Conservation (phyloP, 35 echinoderm and acorn worm genomes). For the Heliocidaris tuberculata region DNA sequence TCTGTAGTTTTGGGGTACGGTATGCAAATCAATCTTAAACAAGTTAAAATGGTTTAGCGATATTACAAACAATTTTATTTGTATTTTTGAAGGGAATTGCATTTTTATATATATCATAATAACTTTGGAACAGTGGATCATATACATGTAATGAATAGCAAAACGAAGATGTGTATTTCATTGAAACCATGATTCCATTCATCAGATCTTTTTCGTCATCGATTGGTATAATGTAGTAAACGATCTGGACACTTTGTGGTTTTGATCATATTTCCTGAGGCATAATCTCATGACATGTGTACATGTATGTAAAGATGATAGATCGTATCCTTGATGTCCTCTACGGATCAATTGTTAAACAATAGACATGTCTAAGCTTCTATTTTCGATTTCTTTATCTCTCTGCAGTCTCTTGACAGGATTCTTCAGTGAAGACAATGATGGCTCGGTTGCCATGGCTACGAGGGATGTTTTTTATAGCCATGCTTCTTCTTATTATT, state of each 20-base stretch:
- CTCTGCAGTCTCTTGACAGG: neutral
- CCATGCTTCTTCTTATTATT: neutral
- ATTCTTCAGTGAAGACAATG: neutral
- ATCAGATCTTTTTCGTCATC: neutral
- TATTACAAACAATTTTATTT: too few species aligned
- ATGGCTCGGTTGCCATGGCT: neutral
- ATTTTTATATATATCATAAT: too few species aligned
- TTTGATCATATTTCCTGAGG: neutral
- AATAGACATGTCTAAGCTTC: neutral
- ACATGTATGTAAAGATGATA: neutral
- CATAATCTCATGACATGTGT: neutral
- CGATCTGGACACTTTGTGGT: neutral
- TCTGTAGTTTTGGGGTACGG: too few species aligned
- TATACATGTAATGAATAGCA: too few species aligned
- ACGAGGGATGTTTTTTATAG: neutral
- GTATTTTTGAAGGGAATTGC: too few species aligned
- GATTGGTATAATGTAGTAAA: neutral
- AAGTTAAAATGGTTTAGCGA: too few species aligned
- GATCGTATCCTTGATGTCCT: neutral
- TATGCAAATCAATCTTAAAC: too few species aligned
- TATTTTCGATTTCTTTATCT: neutral
- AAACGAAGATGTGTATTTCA: too few species aligned
- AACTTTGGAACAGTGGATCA: too few species aligned
- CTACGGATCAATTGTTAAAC: neutral
- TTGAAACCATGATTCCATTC: too few species aligned